A percentile compares a stretch with the other conserved stretches of the same genome.
These are phyloP conservation scores for Scaptomyza pallida DNA, from an alignment of 1,140 invertebrate species.

Conservation along the genomic window DNA sequence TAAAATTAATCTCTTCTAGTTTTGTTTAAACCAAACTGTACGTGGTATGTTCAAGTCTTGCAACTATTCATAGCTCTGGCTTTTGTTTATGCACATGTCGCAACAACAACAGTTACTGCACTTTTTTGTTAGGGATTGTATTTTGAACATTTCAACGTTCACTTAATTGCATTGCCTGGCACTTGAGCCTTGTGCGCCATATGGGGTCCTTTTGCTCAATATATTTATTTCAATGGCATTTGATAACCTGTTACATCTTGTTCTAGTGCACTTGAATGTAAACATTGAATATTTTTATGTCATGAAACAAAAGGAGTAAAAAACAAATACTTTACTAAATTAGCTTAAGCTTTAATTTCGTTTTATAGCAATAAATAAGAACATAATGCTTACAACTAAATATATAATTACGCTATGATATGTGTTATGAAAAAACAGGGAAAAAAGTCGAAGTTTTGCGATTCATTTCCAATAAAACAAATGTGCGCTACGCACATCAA, in stretches of 20 bases:
- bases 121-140: constrained; percentile 19
- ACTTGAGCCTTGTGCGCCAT: constrained; percentile 64
- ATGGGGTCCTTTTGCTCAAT: constrained; percentile 64
- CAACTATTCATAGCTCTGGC: constrained; percentile 3
- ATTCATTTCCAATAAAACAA: constrained; percentile 75
- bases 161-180: constrained; percentile 55
- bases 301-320: too few species aligned
- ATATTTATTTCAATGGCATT: constrained; percentile 8
- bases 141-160: constrained; percentile 64
- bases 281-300: neutral
- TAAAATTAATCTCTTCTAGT: too few species aligned
- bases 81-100: constrained; percentile 15
- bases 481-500: constrained; percentile 75
- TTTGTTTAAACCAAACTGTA: neutral
- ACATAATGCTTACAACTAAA: constrained; percentile 16
- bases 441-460: neutral
- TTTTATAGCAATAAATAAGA: constrained; percentile 32
- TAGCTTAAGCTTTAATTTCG: constrained; percentile 9
- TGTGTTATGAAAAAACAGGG: neutral
- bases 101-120: neutral
- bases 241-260: constrained; percentile 60
- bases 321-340: too few species aligned
- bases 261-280: constrained; percentile 1
- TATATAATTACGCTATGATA: constrained; percentile 5
- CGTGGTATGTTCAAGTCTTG: constrained; percentile 59